Evolutionary conservation across 2,888 invertebrate species (phyloP).

Genomic region (Oscheius sp.): DNA sequence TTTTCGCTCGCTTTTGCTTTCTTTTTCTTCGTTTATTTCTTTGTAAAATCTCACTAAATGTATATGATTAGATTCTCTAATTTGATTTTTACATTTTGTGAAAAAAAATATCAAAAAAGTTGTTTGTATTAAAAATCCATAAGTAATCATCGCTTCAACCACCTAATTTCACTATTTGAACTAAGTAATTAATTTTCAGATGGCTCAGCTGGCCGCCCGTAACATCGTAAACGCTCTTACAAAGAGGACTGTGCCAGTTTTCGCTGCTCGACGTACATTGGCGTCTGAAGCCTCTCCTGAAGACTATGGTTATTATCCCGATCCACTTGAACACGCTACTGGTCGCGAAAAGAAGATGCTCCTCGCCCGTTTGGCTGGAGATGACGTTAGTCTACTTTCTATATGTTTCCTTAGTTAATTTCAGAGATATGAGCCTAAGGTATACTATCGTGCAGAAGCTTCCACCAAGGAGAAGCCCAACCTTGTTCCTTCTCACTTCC

Average conservation of each 20-base stretch:
- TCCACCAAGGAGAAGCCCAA: slow-evolving; percentile 88
- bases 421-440: slow-evolving; percentile 69
- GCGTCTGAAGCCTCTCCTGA: slow-evolving; percentile 68
- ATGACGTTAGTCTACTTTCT: slow-evolving; percentile 76
- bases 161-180: not conserved
- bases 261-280: slow-evolving; percentile 48
- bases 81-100: no score
- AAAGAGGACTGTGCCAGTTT: slow-evolving; percentile 44
- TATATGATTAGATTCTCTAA: no score
- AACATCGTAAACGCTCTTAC: slow-evolving; percentile 47
- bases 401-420: slow-evolving; percentile 12
- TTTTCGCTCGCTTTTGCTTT: no score
- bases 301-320: slow-evolving; percentile 74
- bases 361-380: slow-evolving; percentile 84
- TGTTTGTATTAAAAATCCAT: no score
- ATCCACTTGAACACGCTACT: slow-evolving; percentile 90
- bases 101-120: no score
- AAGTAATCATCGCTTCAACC: no score
- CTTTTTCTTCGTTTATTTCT: no score
- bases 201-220: slow-evolving; percentile 59
- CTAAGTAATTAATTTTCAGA: slow-evolving; percentile 24
- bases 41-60: no score
- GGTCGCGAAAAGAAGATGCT: slow-evolving; percentile 90
- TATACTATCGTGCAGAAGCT: slow-evolving; percentile 68
- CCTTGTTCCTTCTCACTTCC: slow-evolving; percentile 87